Base-by-base conservation (phyloP, 2,797 vertebrate species). In the Helicolenus hilgendorfi region DNA sequence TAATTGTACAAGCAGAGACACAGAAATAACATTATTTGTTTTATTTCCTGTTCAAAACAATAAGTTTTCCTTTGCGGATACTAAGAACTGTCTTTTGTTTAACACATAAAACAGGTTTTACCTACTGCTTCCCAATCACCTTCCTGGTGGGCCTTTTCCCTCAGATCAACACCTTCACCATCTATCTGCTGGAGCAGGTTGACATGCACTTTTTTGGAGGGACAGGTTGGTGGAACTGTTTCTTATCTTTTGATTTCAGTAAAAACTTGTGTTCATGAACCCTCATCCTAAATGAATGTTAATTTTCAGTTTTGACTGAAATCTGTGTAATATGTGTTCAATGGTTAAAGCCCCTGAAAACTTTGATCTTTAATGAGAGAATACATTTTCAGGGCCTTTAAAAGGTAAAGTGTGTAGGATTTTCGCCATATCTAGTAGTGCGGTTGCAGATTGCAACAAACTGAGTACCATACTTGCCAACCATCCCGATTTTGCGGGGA, bases 121-220 rank as follows among this genome's bases (percentile, higher is more conserved):
- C 98, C 4, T 98, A 98, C 94, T 99, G 98, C 95, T 99, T 99
- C 95, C 99, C 99, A 8, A 95, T 98, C 49, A 98, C 98, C 82
- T 99, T 99, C 90, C 98, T 99, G 75, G 96, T 99, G 35, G 99
- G 99, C 35, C 98, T 99, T 89, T 98, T 99, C 88, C 99, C 99
- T 33, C 99, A 99, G 97, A 98, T 99, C 96, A 98, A 99, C 97
- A 99, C 99, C 35, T 99, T 99, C 93, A 97, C 97, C 88, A 98
- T 98, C 76, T 99, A 99, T 92, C 94, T 99, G 83, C 93, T 99
- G 94, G 99, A 99, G 90, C 99, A 99, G 96, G 97, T 98, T 13
- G 99, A 99, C 94, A 98, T 98, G 94, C 97, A 99, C 89, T 83
- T 99, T 72, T 99, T 99, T 84, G 99, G 99, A 11, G 99, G 99